Evolutionary conservation across 2,888 invertebrate species (phyloP), one percentile per base, ranked within the genome.

Genomic region (Clepsis dumicolana): DNA sequence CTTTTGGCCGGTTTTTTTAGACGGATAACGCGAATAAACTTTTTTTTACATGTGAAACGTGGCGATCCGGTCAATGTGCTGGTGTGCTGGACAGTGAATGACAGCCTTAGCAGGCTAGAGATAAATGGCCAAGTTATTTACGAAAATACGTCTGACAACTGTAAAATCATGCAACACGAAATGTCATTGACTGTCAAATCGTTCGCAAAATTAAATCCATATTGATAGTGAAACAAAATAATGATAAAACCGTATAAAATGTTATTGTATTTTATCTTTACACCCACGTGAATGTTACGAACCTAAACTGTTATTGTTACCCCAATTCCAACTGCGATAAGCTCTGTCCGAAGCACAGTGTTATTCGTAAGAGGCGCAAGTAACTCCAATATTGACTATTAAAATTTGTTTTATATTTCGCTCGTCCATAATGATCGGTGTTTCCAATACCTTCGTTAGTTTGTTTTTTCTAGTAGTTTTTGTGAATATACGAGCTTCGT

Each of bases 211-310:
- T 62, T 67, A 57, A 68, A 64, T 68, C 64, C 64, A 64, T 64
- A 64, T 38, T 64, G 63, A 63, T 68, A 68, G 59, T 64, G 64
- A 64, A 68, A 64, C 68, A 68, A 68, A 64, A 68, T 68, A 68
- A 64, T 64, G 68, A 68, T 68, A 68, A 68, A 52, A 64, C 53
- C 48, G 65, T 63, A 70, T 70, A 70, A 72, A 72, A 72, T 65
- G 44, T 65, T 61, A 67, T 57, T 70, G 73, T 75, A 74, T 67
- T 70, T 81, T 85, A 85, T 85, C 84, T 72, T 38, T 70, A 74
- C 84, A 70, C 88, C 87, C 77, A 88, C 88, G 76, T 83, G 72
- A 75, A 80, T 72, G 74, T 74, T 75, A 70, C 72, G 73, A 80
- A 81, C 78, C 78, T 75, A 71, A 70, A 81, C 76, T 73, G 74